Conservation (phyloP, 1,140 invertebrate species). For the Euura saliciscinereae region DNA sequence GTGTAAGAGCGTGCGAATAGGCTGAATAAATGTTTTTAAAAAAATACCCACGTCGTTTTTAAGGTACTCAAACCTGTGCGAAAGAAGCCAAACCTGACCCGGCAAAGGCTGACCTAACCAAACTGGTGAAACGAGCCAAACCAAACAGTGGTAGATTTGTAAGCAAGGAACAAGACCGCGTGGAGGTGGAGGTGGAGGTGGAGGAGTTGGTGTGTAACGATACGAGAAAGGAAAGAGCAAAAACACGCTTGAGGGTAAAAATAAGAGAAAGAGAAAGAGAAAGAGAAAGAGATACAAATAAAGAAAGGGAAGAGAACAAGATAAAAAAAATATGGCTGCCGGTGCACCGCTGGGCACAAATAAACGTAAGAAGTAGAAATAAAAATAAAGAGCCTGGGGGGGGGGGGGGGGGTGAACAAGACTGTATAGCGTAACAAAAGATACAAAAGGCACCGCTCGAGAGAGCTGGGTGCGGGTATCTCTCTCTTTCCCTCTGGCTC, state of each 20-base stretch:
- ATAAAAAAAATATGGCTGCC: neutral
- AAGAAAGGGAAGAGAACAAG: neutral
- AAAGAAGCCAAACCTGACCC: neutral
- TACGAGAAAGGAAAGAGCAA: slow-evolving; percentile 18
- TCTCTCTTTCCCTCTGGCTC: neutral
- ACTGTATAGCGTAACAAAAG: neutral
- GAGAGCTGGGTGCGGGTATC: neutral
- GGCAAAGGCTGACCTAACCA: neutral
- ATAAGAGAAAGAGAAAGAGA: slow-evolving; percentile 20
- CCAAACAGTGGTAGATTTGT: slow-evolving; percentile 7
- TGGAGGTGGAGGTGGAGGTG: neutral
- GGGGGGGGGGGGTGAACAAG: neutral
- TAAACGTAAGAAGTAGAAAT: too few species aligned
- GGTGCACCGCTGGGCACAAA: too few species aligned
- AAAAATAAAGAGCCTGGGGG: neutral
- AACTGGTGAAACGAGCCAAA: neutral
- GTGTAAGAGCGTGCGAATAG: too few species aligned
- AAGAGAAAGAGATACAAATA: slow-evolving; percentile 6
- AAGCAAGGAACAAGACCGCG: neutral
- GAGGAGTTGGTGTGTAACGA: neutral
- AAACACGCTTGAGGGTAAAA: slow-evolving; percentile 21
- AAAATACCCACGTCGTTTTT: too few species aligned
- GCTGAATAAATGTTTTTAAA: too few species aligned
- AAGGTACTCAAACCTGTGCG: neutral
- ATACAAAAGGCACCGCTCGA: neutral